These are phyloP conservation scores for Coilia nasus DNA, from an alignment of 2,797 vertebrate genomes.

Conservation along the genomic window DNA sequence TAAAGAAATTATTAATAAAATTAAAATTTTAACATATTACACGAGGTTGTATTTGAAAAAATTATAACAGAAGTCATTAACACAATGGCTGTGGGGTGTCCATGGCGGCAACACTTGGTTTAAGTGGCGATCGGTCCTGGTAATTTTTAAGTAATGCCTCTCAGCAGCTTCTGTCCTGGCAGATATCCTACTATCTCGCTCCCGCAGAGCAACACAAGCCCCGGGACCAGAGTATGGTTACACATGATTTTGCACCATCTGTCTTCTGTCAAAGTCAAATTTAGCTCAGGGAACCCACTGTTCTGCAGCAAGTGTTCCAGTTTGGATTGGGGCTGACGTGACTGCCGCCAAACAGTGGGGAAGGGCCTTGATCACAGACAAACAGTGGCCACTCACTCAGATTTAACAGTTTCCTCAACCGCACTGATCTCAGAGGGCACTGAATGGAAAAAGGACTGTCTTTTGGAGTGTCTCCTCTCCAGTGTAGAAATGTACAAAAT, in stretches of 20 bases:
- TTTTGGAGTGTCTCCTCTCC: no score
- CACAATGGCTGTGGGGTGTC: not conserved
- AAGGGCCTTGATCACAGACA: not conserved
- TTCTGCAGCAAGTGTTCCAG: not conserved
- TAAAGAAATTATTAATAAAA: not conserved
- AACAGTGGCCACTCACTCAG: not conserved
- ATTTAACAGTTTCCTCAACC: no score
- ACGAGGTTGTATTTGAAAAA: not conserved
- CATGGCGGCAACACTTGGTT: not conserved
- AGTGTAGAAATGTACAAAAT: no score
- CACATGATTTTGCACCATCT: conserved; percentile 16
- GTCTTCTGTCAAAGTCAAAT: conserved; percentile 15
- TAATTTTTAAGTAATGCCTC: conserved; percentile 4
- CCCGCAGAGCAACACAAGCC: not conserved
- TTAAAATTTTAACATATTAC: not conserved
- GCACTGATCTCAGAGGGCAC: no score
- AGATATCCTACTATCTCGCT: not conserved
- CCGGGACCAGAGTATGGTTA: not conserved
- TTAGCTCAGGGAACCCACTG: not conserved
- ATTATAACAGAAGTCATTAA: not conserved
- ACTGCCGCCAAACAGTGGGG: not conserved
- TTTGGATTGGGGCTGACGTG: not conserved
- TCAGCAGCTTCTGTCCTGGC: not conserved
- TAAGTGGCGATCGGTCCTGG: not conserved
- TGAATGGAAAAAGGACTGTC: no score